A percentile compares a stretch with the other conserved stretches of the same genome.
Evolutionary conservation across 1,140 invertebrate species (phyloP).

Genomic region (Bombus waltoni): DNA sequence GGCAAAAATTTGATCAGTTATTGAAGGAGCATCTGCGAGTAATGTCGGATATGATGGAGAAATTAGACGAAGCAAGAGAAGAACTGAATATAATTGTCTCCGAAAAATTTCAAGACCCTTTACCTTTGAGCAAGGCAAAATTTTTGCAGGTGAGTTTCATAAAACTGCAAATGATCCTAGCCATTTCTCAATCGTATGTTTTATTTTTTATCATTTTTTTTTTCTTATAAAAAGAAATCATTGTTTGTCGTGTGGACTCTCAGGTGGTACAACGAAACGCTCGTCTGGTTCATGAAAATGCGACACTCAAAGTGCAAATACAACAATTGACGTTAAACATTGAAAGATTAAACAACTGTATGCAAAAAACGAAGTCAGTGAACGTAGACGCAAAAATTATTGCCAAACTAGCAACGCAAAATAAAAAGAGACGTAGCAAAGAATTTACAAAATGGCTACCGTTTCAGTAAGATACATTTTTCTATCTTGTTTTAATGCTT

Average conservation of each 20-base stretch:
- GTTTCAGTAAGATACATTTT: slow-evolving; percentile 5
- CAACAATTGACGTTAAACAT: slow-evolving; percentile 66
- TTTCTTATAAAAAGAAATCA: slow-evolving; percentile 7
- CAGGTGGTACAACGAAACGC: slow-evolving; percentile 72
- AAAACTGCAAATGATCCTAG: neutral
- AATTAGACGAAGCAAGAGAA: slow-evolving; percentile 71
- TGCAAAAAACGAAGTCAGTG: slow-evolving; percentile 63
- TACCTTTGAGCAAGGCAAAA: slow-evolving; percentile 69
- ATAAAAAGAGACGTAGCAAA: slow-evolving; percentile 12
- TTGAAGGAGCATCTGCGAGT: slow-evolving; percentile 67
- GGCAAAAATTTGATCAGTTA: slow-evolving; percentile 65
- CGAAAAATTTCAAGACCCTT: slow-evolving; percentile 68
- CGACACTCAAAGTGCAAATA: slow-evolving; percentile 64
- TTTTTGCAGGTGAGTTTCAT: slow-evolving; percentile 65
- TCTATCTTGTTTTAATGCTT: neutral
- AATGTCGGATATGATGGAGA: slow-evolving; percentile 74
- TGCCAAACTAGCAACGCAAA: slow-evolving; percentile 51
- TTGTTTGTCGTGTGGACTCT: neutral
- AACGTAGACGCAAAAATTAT: slow-evolving; percentile 65
- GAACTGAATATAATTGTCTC: slow-evolving; percentile 72
- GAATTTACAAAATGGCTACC: slow-evolving; percentile 1
- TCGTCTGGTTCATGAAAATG: slow-evolving; percentile 70
- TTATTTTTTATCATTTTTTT: neutral
- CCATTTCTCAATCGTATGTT: neutral
- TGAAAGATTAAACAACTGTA: slow-evolving; percentile 63